These are phyloP conservation scores for Yponomeuta malinellus DNA, from an alignment of 2,888 invertebrate species.

Conservation along the genomic window DNA sequence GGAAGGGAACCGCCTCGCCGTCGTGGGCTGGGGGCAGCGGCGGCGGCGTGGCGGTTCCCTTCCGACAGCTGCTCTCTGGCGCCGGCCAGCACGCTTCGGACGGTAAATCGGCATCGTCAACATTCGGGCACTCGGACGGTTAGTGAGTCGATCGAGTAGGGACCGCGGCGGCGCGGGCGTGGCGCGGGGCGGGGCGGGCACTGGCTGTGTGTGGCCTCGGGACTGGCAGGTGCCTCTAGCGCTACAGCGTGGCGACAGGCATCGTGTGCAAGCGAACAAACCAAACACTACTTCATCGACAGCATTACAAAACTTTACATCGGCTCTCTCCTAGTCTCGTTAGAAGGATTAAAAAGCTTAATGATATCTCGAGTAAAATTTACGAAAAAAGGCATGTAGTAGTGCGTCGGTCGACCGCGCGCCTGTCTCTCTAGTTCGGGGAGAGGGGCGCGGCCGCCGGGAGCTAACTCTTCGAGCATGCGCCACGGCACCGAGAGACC, in stretches of 20 bases:
- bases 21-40: conserved; percentile 18
- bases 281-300: conserved; percentile 76
- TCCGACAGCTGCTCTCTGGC: conserved; percentile 19
- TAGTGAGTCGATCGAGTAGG: conserved; percentile 14
- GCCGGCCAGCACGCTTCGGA: conserved; percentile 23
- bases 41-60: conserved; percentile 26
- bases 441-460: conserved; percentile 74
- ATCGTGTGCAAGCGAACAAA: conserved; percentile 78
- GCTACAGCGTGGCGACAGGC: conserved; percentile 77
- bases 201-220: conserved; percentile 75
- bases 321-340: conserved; percentile 76
- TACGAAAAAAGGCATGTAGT: conserved; percentile 74
- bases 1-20: conserved; percentile 40
- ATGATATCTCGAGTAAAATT: conserved; percentile 72
- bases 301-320: conserved; percentile 75
- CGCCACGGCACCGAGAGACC: conserved; percentile 84
- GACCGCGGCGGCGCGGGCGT: conserved; percentile 20
- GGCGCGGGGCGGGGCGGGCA: conserved; percentile 34
- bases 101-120: conserved; percentile 9
- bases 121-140: conserved; percentile 16
- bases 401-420: conserved; percentile 74
- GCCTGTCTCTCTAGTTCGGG: conserved; percentile 65
- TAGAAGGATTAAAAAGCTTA: conserved; percentile 75
- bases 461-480: conserved; percentile 79
- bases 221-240: conserved; percentile 76